Evolutionary conservation across 2,888 invertebrate species (phyloP).

Genomic region (Heteromurus nitidus): DNA sequence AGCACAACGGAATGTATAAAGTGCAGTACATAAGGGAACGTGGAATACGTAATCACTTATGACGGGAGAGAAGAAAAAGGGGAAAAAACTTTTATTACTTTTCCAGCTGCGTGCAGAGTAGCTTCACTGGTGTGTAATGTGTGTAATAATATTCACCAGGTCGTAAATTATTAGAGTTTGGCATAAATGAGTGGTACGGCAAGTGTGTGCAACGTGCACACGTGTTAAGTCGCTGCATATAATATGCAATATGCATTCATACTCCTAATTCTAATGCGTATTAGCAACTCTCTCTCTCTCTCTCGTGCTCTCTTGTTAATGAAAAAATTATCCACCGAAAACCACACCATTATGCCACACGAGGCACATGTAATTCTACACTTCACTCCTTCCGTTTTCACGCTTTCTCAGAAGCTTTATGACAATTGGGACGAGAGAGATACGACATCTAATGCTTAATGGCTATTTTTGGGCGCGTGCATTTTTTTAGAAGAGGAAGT

Average conservation of each 20-base stretch:
- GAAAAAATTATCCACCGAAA: constrained; percentile 45
- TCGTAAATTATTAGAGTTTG: constrained; percentile 49
- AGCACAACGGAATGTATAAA: not conserved
- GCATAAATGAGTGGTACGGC: constrained; percentile 36
- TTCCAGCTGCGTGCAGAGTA: constrained; percentile 46
- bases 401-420: too few species aligned
- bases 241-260: not conserved
- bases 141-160: constrained; percentile 52
- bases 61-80: constrained; percentile 28
- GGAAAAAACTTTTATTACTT: constrained; percentile 38
- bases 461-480: too few species aligned
- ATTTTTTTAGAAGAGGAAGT: too few species aligned
- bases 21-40: not conserved
- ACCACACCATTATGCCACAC: not conserved
- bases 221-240: not conserved
- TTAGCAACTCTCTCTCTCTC: not conserved
- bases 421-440: too few species aligned
- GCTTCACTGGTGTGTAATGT: constrained; percentile 47
- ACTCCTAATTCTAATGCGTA: constrained; percentile 5
- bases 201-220: constrained; percentile 17
- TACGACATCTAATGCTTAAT: too few species aligned
- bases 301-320: too few species aligned
- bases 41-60: not conserved
- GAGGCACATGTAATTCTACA: not conserved
- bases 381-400: not conserved